These are phyloP conservation scores for Patella pellucida DNA, from an alignment of 2,888 invertebrate genomes.

Conservation along the genomic window DNA sequence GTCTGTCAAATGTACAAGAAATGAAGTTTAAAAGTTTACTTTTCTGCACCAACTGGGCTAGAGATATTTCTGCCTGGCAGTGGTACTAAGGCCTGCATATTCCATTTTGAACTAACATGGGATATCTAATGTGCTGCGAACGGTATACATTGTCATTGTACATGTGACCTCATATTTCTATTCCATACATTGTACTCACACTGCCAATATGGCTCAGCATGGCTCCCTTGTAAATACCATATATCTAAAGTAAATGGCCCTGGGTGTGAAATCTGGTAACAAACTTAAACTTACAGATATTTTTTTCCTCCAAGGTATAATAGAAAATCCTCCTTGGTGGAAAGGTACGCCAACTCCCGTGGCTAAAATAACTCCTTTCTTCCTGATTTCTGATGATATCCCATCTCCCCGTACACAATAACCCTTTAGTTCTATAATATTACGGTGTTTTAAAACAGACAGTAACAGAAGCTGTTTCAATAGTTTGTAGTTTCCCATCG, in stretches of 20 bases:
- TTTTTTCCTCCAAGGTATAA: conserved; percentile 36
- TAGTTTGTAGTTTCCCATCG: conserved; percentile 58
- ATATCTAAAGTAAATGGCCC: neutral
- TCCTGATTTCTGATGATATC: conserved; percentile 41
- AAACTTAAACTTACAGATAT: conserved; percentile 39
- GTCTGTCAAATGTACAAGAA: too few relatives aligned
- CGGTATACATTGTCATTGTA: too few relatives aligned
- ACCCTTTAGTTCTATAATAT: conserved; percentile 50
- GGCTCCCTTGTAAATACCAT: too few relatives aligned
- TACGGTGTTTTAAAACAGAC: conserved; percentile 45
- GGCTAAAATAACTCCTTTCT: conserved; percentile 55
- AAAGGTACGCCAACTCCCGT: conserved; percentile 52
- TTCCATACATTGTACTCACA: too few relatives aligned
- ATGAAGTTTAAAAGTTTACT: too few relatives aligned
- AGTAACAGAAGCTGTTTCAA: conserved; percentile 55
- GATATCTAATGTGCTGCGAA: too few relatives aligned
- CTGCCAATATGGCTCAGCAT: too few relatives aligned
- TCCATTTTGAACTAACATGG: too few relatives aligned
- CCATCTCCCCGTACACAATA: conserved; percentile 60
- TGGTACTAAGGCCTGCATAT: too few relatives aligned
- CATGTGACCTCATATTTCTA: too few relatives aligned
- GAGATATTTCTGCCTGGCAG: too few relatives aligned
- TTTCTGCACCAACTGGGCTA: too few relatives aligned
- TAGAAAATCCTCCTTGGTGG: conserved; percentile 24
- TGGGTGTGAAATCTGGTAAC: neutral